Evolutionary conservation across 2,888 invertebrate genomes (phyloP).

Genomic region (Masnerella sp.): DNA sequence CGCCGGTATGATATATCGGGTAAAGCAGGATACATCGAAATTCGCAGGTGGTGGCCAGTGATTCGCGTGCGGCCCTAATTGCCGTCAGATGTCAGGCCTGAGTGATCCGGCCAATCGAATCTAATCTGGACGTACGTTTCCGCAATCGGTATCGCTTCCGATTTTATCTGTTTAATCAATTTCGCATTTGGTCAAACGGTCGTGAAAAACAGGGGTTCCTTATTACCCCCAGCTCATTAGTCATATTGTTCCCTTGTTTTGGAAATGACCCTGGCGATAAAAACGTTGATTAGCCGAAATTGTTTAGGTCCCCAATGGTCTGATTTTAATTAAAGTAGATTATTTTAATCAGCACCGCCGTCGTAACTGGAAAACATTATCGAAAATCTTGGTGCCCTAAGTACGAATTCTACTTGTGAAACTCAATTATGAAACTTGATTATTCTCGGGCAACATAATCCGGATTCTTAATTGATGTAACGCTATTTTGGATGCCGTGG

Average conservation of each 20-base stretch:
- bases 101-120: conserved; percentile 42
- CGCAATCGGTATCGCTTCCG: conserved; percentile 2
- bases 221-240: no score
- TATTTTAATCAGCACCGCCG: no score
- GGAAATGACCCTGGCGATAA: no score
- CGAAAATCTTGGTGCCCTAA: background rate
- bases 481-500: background rate
- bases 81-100: conserved; percentile 35
- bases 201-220: no score
- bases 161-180: conserved; percentile 35
- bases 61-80: conserved; percentile 40
- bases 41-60: conserved; percentile 45
- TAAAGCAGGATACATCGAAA: conserved; percentile 33
- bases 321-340: no score
- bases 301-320: no score
- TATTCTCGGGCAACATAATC: background rate
- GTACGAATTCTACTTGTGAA: background rate
- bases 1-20: conserved; percentile 14
- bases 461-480: background rate
- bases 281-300: no score
- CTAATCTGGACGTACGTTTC: background rate
- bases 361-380: background rate
- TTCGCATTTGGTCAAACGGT: conserved; percentile 27
- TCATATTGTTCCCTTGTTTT: no score
- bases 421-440: background rate